Base-by-base conservation (phyloP, 2,113 vertebrate species). In the Bubo bubo region DNA sequence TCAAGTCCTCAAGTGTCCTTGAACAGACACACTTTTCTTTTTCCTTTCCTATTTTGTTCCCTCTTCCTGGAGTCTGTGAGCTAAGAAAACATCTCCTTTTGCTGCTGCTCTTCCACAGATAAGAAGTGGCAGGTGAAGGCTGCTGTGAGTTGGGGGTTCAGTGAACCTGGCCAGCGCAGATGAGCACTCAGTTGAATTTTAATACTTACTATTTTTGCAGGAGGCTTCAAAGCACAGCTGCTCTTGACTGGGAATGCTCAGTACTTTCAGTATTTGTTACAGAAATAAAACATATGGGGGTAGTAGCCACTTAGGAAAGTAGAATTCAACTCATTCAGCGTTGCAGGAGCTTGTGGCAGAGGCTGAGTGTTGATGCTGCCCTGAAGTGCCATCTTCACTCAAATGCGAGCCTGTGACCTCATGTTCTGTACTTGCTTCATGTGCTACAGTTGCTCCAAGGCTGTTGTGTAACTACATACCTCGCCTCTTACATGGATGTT, bases 401-500 rank as follows among this genome's bases (percentile, higher is more conserved):
- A 16, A 4, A 14, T 4, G 13, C 1, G 3, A 66, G 32, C 68
- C 81, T 39, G 41, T 27, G 30, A 10, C 5, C 58, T 39, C 5
- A 3, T 34, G 17, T 20, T 39, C 34, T 47, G 45, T 3, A 6
- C 28, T 12, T 35, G n/a, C 60, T 39, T 62, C 14, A 1, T 0
- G 4, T 28, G 66, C 35, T 52, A 3, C 67, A n/a, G 59, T 26
- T 0, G 1, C 77, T 24, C 32, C 41, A 12, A 43, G 76, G 72
- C 62, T 53, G 50, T 10, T 37, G 58, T 45, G 81, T n/a, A 10
- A 43, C 12, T 32, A 10, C 58, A 8, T 28, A 22, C 28, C 45
- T 47, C 9, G 14, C 20, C 2, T 39, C 43, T 26, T 12, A 0
- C 0, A 0, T 34, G 35, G 27, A 14, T 0, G 14, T 9, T 49